phyloP scores from a whole-genome alignment of 2,888 invertebrate genomes.

The Neria commutata region DNA sequence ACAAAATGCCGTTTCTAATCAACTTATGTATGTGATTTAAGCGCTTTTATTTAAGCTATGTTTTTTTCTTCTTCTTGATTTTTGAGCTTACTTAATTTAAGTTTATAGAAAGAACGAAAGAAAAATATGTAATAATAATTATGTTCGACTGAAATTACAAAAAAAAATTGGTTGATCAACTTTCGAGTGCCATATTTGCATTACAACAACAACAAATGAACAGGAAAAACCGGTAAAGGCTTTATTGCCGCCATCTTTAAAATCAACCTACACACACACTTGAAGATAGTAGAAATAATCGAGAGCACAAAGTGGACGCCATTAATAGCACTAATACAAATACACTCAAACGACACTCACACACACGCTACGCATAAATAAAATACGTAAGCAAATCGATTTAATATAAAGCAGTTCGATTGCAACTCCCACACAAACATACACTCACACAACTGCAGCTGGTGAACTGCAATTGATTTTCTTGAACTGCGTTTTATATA shows the following conservation, averaged over 20 bases:
- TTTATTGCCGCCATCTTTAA: slow-evolving; percentile 14
- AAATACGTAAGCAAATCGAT: no score
- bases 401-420: neutral
- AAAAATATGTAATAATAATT: no score
- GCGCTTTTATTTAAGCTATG: neutral
- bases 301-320: slow-evolving; percentile 3
- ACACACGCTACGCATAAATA: no score
- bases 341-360: no score
- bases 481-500: no score
- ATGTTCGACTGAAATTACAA: slow-evolving; percentile 10
- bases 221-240: neutral
- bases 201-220: slow-evolving; percentile 1
- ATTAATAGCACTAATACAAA: no score
- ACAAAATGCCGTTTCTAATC: slow-evolving; percentile 27
- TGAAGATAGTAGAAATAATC: neutral
- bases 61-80: neutral
- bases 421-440: neutral
- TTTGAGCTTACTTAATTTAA: no score
- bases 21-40: slow-evolving; percentile 24
- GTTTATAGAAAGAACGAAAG: no score
- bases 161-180: slow-evolving; percentile 3
- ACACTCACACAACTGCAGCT: no score
- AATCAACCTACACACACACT: neutral
- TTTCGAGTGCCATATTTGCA: slow-evolving; percentile 28
- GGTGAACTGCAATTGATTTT: no score